These are phyloP conservation scores for Lontra canadensis DNA, from an alignment of 2,113 vertebrate species.

Conservation along the genomic window DNA sequence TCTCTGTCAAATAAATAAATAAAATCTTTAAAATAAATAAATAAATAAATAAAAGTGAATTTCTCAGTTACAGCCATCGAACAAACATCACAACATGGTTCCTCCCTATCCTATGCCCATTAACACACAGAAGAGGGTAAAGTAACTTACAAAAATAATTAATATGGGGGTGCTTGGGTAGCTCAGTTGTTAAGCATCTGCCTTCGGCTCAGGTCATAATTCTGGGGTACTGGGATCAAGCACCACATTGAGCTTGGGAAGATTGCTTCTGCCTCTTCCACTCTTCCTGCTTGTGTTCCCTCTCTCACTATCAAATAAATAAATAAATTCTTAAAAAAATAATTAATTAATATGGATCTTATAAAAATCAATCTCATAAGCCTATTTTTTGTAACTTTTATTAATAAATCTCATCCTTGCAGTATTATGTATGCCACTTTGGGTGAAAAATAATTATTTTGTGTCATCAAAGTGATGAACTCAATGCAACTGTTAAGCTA, in stretches of 20 bases:
- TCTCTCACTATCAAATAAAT: too few species aligned
- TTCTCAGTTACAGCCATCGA: background rate
- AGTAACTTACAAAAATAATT: background rate
- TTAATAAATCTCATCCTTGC: slow-evolving; percentile 38
- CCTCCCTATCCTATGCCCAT: background rate
- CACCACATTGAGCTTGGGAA: too few species aligned
- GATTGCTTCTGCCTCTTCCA: too few species aligned
- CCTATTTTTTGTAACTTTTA: background rate
- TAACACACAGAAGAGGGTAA: background rate
- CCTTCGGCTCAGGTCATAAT: too few species aligned
- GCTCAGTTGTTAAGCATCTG: too few species aligned
- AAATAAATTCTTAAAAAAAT: too few species aligned
- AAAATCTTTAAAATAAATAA: too few species aligned
- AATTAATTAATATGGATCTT: background rate
- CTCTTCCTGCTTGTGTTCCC: too few species aligned
- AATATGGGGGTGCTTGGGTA: background rate
- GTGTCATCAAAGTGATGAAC: background rate
- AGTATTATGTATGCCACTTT: background rate
- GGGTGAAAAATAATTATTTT: slow-evolving; percentile 48
- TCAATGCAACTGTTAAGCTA: slow-evolving; percentile 58
- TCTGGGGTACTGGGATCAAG: too few species aligned
- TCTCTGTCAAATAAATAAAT: too few species aligned
- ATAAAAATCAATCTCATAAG: background rate
- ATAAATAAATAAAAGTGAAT: background rate
- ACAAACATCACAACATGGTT: background rate